Evolutionary conservation across 1,140 invertebrate genomes (phyloP).

Genomic region (Brachionus sp.): DNA sequence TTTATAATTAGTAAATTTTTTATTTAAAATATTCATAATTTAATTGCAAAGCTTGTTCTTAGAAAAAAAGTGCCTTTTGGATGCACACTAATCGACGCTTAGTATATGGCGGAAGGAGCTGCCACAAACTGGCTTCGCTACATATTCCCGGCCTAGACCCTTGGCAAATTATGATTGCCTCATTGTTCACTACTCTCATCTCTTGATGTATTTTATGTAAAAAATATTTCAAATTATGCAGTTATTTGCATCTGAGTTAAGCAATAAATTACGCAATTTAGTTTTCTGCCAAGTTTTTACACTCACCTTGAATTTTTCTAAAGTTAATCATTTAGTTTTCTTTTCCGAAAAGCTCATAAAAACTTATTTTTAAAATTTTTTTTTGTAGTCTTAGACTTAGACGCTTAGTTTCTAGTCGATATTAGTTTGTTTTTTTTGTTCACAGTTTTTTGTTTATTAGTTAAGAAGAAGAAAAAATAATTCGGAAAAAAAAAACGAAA

Average conservation of each 20-base stretch:
- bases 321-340: conserved; percentile 30
- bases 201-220: conserved; percentile 26
- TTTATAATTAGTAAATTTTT: conserved; percentile 38
- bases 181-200: neutral
- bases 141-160: conserved; percentile 1
- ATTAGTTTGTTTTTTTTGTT: conserved; percentile 43
- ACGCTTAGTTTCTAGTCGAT: conserved; percentile 46
- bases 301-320: neutral
- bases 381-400: conserved; percentile 46
- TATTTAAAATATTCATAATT: conserved; percentile 33
- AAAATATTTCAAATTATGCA: conserved; percentile 30
- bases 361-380: neutral
- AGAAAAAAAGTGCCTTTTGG: neutral
- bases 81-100: conserved; percentile 3
- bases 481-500: neutral
- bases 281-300: neutral
- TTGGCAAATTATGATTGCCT: conserved; percentile 16
- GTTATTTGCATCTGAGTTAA: neutral
- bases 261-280: conserved; percentile 33
- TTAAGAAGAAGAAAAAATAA: conserved; percentile 15
- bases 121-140: neutral
- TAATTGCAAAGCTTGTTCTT: neutral
- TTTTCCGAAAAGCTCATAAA: neutral
- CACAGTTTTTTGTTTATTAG: conserved; percentile 42
- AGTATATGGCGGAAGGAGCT: neutral